Evolutionary conservation across 2,113 vertebrate species (phyloP).

Genomic region (Cyphomyrus plagiostoma): DNA sequence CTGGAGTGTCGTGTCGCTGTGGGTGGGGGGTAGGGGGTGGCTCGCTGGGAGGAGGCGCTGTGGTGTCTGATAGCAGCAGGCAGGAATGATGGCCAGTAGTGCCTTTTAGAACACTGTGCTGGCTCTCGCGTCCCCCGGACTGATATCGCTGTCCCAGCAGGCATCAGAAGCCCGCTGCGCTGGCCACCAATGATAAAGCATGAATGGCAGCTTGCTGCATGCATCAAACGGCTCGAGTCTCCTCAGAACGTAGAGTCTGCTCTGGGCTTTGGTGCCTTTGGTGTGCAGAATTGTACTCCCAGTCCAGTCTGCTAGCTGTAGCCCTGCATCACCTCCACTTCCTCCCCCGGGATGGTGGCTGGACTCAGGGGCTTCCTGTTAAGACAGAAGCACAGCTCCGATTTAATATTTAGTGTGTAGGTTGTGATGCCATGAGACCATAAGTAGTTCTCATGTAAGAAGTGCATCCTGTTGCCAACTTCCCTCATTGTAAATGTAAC

Average conservation of each 20-base stretch:
- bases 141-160: not conserved
- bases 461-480: not conserved
- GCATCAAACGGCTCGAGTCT: not conserved
- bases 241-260: not conserved
- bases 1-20: not conserved
- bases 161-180: not conserved
- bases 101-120: not conserved
- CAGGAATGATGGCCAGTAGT: not conserved
- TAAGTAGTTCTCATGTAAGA: not conserved
- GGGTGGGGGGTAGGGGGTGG: not conserved
- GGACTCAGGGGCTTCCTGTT: not conserved
- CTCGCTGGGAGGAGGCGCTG: not conserved
- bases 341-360: not conserved
- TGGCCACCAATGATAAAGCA: not conserved
- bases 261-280: not conserved
- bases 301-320: not conserved
- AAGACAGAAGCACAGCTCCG: not conserved
- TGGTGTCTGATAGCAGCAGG: not conserved
- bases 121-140: not conserved
- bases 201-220: not conserved
- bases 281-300: no score
- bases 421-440: not conserved
- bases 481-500: not conserved
- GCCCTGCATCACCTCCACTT: not conserved
- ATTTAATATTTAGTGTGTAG: not conserved